Percentiles rank a stretch among this genome's conserved stretches.
These are phyloP conservation scores for Sminthurinus aureus DNA, from an alignment of 2,888 invertebrate species.

Conservation along the genomic window DNA sequence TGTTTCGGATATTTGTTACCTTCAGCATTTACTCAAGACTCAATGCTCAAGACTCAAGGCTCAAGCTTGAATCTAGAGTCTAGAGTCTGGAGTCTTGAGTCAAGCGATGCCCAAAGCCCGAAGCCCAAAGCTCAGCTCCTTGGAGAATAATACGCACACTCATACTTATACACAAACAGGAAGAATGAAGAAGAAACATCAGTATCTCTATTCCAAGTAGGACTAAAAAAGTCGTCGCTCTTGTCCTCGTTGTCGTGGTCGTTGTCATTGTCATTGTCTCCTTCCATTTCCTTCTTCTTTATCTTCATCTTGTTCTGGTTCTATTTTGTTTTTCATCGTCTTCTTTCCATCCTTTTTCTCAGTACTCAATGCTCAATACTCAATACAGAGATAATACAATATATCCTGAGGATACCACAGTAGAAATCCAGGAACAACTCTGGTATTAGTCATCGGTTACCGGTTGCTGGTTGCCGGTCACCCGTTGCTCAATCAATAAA, in stretches of 20 bases:
- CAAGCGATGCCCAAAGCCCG: slow-evolving; percentile 34
- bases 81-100: too few species aligned
- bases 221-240: neutral
- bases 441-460: neutral
- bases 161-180: neutral
- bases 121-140: slow-evolving; percentile 33
- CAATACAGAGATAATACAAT: too few species aligned
- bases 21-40: slow-evolving; percentile 55
- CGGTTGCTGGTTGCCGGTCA: neutral
- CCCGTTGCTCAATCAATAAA: neutral
- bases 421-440: too few species aligned
- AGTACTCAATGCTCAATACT: neutral
- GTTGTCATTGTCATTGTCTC: neutral
- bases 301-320: neutral
- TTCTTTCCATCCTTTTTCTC: neutral
- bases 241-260: neutral
- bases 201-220: neutral
- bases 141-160: slow-evolving; percentile 18
- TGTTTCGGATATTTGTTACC: slow-evolving; percentile 59
- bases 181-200: neutral
- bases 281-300: neutral
- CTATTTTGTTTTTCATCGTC: neutral
- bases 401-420: too few species aligned
- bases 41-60: too few species aligned
- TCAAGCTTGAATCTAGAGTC: too few species aligned